Conservation (phyloP, 2,797 vertebrate genomes). For the Sparus aurata region DNA sequence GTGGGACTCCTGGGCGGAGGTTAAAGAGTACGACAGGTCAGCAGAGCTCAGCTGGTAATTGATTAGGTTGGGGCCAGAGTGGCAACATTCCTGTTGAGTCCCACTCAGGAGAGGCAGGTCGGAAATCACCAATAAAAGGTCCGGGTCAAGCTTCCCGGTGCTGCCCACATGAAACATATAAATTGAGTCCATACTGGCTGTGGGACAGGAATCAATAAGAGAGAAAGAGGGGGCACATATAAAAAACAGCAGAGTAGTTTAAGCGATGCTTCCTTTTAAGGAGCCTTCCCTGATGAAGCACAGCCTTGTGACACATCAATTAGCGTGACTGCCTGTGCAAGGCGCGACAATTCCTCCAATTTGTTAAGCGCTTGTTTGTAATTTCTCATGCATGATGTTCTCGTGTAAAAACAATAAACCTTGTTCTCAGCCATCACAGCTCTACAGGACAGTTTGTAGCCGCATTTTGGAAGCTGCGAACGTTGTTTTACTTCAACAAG, state of each 20-base stretch:
- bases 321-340: slow-evolving; percentile 4
- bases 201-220: slow-evolving; percentile 18
- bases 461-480: slow-evolving; percentile 34
- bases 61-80: slow-evolving; percentile 59
- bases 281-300: slow-evolving; percentile 19
- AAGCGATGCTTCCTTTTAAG: slow-evolving; percentile 3
- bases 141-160: slow-evolving; percentile 54
- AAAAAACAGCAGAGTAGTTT: slow-evolving; percentile 12
- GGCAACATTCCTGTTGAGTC: slow-evolving; percentile 52
- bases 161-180: slow-evolving; percentile 48
- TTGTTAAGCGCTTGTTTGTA: slow-evolving; percentile 42
- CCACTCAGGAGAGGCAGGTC: slow-evolving; percentile 31
- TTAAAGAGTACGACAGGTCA: slow-evolving; percentile 42
- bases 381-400: slow-evolving; percentile 28
- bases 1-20: slow-evolving; percentile 32
- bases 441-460: slow-evolving; percentile 19
- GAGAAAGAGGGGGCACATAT: background rate
- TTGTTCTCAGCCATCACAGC: slow-evolving; percentile 8
- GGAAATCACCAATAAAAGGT: slow-evolving; percentile 63
- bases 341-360: slow-evolving; percentile 3
- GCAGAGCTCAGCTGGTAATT: slow-evolving; percentile 54
- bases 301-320: slow-evolving; percentile 37
- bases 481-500: slow-evolving; percentile 44
- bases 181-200: background rate
- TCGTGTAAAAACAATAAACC: slow-evolving; percentile 23